These are phyloP conservation scores for Luidia sarsii DNA, from an alignment of 53 echinoderm and acorn worm species.

Conservation along the genomic window DNA sequence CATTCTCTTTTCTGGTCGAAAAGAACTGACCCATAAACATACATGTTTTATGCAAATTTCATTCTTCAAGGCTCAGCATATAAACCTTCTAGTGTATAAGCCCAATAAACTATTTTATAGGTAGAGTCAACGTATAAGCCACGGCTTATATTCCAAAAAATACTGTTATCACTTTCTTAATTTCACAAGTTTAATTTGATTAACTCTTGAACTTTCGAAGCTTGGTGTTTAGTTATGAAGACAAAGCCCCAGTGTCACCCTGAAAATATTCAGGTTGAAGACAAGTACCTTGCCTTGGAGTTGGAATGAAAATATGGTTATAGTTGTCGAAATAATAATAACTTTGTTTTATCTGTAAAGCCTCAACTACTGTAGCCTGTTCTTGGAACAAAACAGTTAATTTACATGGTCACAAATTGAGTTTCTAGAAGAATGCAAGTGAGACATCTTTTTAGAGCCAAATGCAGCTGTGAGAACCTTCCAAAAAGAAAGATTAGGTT, in stretches of 20 bases:
- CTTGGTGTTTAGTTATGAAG: constrained; percentile 3
- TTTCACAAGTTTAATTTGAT: too few relatives aligned
- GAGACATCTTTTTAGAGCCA: neutral
- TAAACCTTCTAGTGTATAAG: too few relatives aligned
- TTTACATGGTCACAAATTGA: neutral
- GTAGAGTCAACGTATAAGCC: too few relatives aligned
- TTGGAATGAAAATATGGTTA: neutral
- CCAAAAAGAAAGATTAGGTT: constrained; percentile 27
- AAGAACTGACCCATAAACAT: too few relatives aligned
- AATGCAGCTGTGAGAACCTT: constrained; percentile 45
- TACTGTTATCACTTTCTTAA: too few relatives aligned
- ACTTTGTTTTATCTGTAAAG: neutral
- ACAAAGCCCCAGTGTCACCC: neutral
- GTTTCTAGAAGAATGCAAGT: neutral
- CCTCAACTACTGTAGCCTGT: neutral
- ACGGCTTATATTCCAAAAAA: too few relatives aligned
- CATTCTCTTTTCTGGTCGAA: too few relatives aligned
- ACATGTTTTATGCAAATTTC: too few relatives aligned
- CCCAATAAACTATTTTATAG: too few relatives aligned
- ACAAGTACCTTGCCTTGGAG: neutral
- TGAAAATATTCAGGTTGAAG: neutral
- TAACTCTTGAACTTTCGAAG: too few relatives aligned
- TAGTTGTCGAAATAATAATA: neutral
- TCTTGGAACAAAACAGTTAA: constrained; percentile 32
- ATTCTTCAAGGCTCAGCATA: too few relatives aligned